Conservation (phyloP, 1,140 invertebrate species). For the Geopemphigus sp. region DNA sequence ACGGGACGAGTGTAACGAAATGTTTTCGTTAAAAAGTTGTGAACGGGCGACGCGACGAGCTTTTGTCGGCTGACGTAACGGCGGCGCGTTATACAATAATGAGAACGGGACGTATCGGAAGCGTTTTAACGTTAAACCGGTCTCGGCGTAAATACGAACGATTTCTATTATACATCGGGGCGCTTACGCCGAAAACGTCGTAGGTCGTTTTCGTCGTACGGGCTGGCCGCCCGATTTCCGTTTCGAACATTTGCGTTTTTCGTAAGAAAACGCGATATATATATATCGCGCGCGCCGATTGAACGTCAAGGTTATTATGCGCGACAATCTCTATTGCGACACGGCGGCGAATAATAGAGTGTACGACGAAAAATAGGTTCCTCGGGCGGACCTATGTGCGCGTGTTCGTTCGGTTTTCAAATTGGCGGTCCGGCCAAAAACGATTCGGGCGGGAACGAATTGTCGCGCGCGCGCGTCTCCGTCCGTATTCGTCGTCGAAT, state of each 20-base stretch:
- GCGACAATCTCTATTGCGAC: slow-evolving; percentile 38
- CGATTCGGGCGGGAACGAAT: background rate
- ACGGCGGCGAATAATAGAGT: background rate
- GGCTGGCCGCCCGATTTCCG: too few species aligned
- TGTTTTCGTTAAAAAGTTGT: too few species aligned
- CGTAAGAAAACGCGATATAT: slow-evolving; percentile 10
- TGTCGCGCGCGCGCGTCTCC: background rate
- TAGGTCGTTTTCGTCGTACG: too few species aligned
- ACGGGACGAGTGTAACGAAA: background rate
- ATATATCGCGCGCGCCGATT: slow-evolving; percentile 21
- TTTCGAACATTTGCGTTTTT: too few species aligned
- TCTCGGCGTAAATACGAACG: background rate
- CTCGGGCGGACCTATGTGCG: background rate
- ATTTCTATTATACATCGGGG: slow-evolving; percentile 22
- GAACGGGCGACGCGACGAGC: too few species aligned
- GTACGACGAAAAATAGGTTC: background rate
- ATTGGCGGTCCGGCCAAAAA: background rate
- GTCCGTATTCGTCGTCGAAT: too few species aligned
- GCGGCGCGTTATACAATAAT: slow-evolving; percentile 40
- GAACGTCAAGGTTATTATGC: slow-evolving; percentile 18
- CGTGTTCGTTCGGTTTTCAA: background rate
- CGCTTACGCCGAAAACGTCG: too few species aligned
- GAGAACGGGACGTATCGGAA: too few species aligned
- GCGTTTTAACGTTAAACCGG: slow-evolving; percentile 2
- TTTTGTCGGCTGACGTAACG: too few species aligned